Evolutionary conservation across 1,140 invertebrate genomes (phyloP), one percentile per base, ranked within the genome.

Genomic region (Meloidogyne floridensis): DNA sequence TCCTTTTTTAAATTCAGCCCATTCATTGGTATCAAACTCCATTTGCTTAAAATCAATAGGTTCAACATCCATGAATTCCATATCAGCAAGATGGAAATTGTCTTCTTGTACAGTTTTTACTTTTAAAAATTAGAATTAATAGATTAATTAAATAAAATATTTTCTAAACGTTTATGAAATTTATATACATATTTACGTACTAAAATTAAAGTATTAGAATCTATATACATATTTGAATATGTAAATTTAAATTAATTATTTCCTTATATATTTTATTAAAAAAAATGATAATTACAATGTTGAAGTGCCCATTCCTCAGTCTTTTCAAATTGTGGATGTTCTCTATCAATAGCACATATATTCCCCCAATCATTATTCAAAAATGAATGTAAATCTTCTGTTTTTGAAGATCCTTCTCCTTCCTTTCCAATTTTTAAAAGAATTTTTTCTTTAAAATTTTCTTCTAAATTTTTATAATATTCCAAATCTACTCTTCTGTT

Each of bases 381-480:
- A 65, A 65, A 65, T 7, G 5, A 65, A 65, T 65, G 15, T 65
- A 65, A 65, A n/a, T 65, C 59, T 65, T 65, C 59, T 7, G 7
- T 65, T 65, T 65, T 65, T 65, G 59, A 65, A 54, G 9, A 11
- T 54, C 53, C 53, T 3, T 54, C 53, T 59, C 3, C 15, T 59
- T 15, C 13, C 4, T 59, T 15, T 59, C 54, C 10, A 56, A 15
- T 59, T 59, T 15, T 59, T 59, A 15, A 11, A 15, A 15, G 2
- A n/a, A 65, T 65, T n/a, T 65, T 65, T 65, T 65, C 15, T 65
- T 65, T 65, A 65, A 65, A 65, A 65, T 65, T 65, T 7, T 65
- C n/a, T 65, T 65, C 59, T n/a, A 65, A n/a, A 4, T 65, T 18
- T 65, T 65, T 65, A 65, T 65, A 65, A 65, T 5, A 65, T 65